Evolutionary conservation across 2,797 vertebrate genomes (phyloP).

Genomic region (Zenarchopterus dispar): DNA sequence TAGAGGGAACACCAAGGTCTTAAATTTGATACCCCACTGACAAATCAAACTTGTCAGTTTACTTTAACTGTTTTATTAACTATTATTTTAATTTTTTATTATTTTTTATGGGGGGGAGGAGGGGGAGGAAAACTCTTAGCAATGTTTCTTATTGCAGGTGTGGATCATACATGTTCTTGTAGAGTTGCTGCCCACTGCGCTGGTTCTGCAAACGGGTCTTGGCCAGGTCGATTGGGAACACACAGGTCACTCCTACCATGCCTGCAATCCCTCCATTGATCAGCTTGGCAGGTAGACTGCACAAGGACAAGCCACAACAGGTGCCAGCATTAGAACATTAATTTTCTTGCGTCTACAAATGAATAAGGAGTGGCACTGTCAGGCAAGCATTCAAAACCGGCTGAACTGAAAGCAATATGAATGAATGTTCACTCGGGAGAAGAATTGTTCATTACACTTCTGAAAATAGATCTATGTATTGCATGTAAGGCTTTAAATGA

Average conservation of each 20-base stretch:
- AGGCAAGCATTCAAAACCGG: background rate
- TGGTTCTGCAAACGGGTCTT: constrained; percentile 91
- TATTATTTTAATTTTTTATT: too few relatives aligned
- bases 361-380: background rate
- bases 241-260: constrained; percentile 88
- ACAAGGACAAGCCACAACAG: constrained; percentile 16
- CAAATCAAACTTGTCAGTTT: background rate
- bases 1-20: too few relatives aligned
- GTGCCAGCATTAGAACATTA: background rate
- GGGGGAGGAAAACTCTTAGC: background rate
- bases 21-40: too few relatives aligned
- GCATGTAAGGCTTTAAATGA: constrained; percentile 9
- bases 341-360: background rate
- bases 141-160: background rate
- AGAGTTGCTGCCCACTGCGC: constrained; percentile 83
- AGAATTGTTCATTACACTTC: background rate
- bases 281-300: constrained; percentile 88
- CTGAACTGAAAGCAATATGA: background rate
- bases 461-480: background rate
- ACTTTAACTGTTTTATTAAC: background rate
- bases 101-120: background rate
- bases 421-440: background rate
- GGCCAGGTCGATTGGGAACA: constrained; percentile 89
- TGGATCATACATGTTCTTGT: constrained; percentile 85
- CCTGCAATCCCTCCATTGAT: constrained; percentile 90